Conservation (phyloP, 2,888 invertebrate species). For the Eledona agricola region DNA sequence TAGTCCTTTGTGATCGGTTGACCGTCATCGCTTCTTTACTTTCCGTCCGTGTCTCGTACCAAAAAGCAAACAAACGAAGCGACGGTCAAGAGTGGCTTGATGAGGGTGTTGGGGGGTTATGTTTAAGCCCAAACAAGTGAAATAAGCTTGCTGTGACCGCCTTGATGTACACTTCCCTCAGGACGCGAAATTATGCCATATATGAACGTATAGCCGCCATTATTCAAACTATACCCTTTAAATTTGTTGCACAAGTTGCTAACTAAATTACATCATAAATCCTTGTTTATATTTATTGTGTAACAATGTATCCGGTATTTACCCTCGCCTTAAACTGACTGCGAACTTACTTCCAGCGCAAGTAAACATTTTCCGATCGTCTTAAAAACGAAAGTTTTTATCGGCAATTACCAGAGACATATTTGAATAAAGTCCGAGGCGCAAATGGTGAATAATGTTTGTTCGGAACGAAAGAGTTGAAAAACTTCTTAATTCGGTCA, state of each 20-base stretch:
- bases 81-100: constrained; percentile 14
- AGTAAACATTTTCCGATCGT: constrained; percentile 1
- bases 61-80: background rate
- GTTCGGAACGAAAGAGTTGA: constrained; percentile 52
- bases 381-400: constrained; percentile 47
- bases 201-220: constrained; percentile 50
- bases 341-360: constrained; percentile 8
- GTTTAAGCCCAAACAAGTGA: constrained; percentile 25
- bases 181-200: constrained; percentile 50
- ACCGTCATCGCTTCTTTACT: constrained; percentile 13
- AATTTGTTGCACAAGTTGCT: constrained; percentile 52
- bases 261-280: constrained; percentile 53
- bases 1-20: constrained; percentile 47
- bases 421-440: constrained; percentile 51
- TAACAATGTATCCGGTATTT: constrained; percentile 46
- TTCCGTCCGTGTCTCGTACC: background rate
- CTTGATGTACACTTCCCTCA: constrained; percentile 50
- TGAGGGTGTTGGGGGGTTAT: constrained; percentile 5
- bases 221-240: constrained; percentile 52
- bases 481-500: constrained; percentile 62
- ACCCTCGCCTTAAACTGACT: constrained; percentile 25
- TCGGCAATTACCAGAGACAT: constrained; percentile 55
- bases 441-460: constrained; percentile 53
- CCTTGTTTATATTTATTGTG: constrained; percentile 52
- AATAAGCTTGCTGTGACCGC: constrained; percentile 43